Conservation (phyloP, 2,888 invertebrate species). For the Ophion ellenae region DNA sequence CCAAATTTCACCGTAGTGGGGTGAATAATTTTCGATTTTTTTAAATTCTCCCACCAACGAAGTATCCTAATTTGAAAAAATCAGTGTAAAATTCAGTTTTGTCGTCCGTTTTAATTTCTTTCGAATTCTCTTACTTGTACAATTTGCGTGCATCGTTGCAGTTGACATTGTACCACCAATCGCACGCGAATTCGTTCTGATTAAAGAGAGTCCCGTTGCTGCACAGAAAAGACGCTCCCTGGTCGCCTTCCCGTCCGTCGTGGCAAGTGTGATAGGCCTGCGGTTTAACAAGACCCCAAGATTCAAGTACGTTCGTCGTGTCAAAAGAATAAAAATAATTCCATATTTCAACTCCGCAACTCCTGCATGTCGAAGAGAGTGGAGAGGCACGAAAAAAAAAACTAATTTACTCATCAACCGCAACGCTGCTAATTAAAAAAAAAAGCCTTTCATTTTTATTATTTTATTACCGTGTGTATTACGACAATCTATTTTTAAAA, state of each 20-base stretch:
- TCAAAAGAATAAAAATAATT: background rate
- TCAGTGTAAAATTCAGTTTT: background rate
- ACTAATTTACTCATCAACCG: background rate
- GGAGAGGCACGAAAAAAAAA: background rate
- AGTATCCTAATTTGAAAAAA: background rate
- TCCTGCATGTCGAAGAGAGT: background rate
- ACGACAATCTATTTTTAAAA: too few species aligned
- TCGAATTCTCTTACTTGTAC: slow-evolving; percentile 88
- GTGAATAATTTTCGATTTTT: too few species aligned
- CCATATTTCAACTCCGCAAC: background rate
- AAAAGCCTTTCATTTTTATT: background rate
- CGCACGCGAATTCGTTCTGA: slow-evolving; percentile 93
- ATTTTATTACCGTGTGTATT: background rate
- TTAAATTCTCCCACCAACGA: background rate
- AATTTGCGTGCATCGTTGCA: slow-evolving; percentile 90
- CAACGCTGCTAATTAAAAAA: background rate
- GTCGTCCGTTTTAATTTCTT: background rate
- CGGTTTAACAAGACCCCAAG: slow-evolving; percentile 53
- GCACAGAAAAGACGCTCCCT: slow-evolving; percentile 93
- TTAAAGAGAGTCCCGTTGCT: slow-evolving; percentile 95
- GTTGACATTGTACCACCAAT: slow-evolving; percentile 97
- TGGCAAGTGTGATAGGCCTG: slow-evolving; percentile 95
- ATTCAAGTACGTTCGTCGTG: background rate
- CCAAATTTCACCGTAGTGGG: too few species aligned
- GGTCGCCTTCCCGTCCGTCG: slow-evolving; percentile 93